These are phyloP conservation scores for Egretta garzetta DNA, from an alignment of 2,113 vertebrate species.

Conservation along the genomic window DNA sequence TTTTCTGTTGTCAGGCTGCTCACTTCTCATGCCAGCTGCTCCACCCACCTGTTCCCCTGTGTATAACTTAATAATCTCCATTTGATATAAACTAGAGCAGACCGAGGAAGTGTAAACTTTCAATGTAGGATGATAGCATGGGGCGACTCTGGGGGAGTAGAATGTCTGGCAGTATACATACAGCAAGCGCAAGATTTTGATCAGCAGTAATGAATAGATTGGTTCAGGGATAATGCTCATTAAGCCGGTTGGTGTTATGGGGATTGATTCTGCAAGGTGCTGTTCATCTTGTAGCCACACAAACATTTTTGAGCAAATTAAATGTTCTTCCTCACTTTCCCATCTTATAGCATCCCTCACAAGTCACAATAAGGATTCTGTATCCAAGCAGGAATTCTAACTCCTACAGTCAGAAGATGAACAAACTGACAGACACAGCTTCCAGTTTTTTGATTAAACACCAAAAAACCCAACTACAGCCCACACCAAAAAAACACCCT, in stretches of 20 bases:
- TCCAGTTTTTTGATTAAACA: neutral
- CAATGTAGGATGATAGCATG: conserved; percentile 48
- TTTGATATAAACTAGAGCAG: conserved; percentile 72
- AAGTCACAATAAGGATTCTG: neutral
- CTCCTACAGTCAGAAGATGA: neutral
- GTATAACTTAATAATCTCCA: conserved; percentile 69
- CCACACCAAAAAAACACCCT: neutral
- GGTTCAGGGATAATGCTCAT: neutral
- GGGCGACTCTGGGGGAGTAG: conserved; percentile 47
- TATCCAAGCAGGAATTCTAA: neutral
- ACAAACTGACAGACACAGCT: neutral
- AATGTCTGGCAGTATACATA: conserved; percentile 56
- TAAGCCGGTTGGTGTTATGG: neutral
- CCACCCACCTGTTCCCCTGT: conserved; percentile 71
- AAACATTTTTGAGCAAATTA: neutral
- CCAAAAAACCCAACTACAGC: neutral
- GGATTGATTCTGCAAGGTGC: conserved; percentile 2
- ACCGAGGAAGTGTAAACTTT: conserved; percentile 57
- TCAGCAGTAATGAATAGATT: conserved; percentile 35
- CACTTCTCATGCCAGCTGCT: conserved; percentile 80
- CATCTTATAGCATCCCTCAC: neutral
- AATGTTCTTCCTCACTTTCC: neutral
- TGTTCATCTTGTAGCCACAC: neutral
- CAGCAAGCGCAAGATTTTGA: conserved; percentile 19
- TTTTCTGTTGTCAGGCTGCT: conserved; percentile 74